Evolutionary conservation across 2,113 vertebrate species (phyloP), one percentile per base, ranked within the genome.

Genomic region (Tricholaema leucomelas): DNA sequence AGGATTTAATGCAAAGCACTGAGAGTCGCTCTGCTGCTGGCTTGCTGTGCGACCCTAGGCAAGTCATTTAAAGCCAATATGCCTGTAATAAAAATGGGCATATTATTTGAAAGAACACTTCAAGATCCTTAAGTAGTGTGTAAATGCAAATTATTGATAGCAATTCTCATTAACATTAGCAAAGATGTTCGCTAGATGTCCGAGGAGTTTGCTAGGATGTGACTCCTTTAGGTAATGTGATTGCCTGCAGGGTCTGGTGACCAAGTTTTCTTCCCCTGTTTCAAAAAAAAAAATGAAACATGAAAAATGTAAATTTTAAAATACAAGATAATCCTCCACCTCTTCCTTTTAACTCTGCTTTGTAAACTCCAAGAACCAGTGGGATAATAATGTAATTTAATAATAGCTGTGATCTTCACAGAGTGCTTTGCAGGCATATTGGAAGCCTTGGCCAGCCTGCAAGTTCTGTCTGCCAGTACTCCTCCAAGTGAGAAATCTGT

Each of bases 31-130:
- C 50, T 90, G 35, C 66, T 87, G 77, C 63, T 85, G 66, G 71
- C 88, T 88, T 94, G 86, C 94, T 93, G 85, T 83, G 93, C 91
- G 15, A 93, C 91, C 76, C 72, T 89, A 93, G 91, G 87, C 94
- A 94, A 95, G 79, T 85, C 59, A 88, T 93, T 91, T 96, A 92
- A 95, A 87, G 88, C 86, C 74, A 93, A 77, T 91, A 73, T 74
- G 81, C 75, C 54, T 63, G 36, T 74, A 86, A 94, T 93, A 94
- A 93, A 90, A 96, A 94, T 85, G 86, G 83, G 56, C 23, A 56
- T 91, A 88, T 95, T 93, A 85, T 73, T 81, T 92, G 60, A 95
- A 94, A 93, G 88, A 92, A 89, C 48, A 93, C 88, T 94, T 96
- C 61, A 85, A 87, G 71, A 93, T 82, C 84, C 78, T 91, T 91